Evolutionary conservation across 2,888 invertebrate species (phyloP).

Genomic region (Ceraclea dissimilis): DNA sequence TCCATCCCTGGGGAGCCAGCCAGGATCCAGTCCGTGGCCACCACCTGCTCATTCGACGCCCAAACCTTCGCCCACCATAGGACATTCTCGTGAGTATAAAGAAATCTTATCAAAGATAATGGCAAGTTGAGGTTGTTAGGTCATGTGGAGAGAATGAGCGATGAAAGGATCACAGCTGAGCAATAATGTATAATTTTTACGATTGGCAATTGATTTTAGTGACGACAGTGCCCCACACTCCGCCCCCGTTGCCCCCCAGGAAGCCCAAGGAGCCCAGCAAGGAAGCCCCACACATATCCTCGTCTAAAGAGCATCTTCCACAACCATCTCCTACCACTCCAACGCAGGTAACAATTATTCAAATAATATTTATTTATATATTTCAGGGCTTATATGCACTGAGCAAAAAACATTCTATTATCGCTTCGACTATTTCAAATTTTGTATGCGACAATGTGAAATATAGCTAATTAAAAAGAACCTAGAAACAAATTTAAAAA

Average conservation of each 20-base stretch:
- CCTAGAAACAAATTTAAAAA: no score
- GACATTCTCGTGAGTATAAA: constrained; percentile 19
- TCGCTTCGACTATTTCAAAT: no score
- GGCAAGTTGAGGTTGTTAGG: no score
- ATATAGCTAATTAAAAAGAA: no score
- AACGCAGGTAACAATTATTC: constrained; percentile 6
- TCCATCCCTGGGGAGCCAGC: constrained; percentile 32
- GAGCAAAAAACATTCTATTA: no score
- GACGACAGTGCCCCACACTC: constrained; percentile 33
- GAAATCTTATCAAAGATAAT: no score
- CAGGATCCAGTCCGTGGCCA: constrained; percentile 20
- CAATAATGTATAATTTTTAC: no score
- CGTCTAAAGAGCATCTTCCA: constrained; percentile 4
- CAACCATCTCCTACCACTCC: constrained; percentile 32
- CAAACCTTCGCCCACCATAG: constrained; percentile 20
- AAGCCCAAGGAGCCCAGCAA: constrained; percentile 33
- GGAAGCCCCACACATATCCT: constrained; percentile 28
- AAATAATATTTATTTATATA: background rate
- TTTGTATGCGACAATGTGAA: no score
- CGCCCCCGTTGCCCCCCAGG: constrained; percentile 44
- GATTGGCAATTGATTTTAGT: constrained; percentile 18
- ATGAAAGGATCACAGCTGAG: no score
- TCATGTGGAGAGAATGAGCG: no score
- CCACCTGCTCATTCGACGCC: constrained; percentile 6
- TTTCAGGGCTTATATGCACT: no score